A percentile compares a stretch with the other conserved stretches of the same genome.
phyloP scores from a whole-genome alignment of 2,888 invertebrate genomes.

The Sepiola atlantica region DNA sequence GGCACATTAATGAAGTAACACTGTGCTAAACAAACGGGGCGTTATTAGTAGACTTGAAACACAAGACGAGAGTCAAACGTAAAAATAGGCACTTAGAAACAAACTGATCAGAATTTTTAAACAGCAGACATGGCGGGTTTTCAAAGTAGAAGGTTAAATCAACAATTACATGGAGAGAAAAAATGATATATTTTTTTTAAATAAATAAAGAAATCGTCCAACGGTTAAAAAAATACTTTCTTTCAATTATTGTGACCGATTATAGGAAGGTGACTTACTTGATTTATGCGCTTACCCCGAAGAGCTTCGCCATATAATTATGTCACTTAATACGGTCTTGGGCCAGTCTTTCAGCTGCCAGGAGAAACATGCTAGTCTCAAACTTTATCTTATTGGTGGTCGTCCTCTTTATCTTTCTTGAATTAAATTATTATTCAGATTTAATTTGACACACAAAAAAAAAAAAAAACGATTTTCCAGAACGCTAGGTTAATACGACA shows the following conservation, averaged over 20 bases:
- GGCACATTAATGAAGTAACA: constrained; percentile 32
- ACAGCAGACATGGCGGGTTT: not conserved
- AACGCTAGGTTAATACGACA: too few species aligned
- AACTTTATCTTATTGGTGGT: too few species aligned
- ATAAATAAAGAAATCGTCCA: not conserved
- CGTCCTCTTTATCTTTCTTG: too few species aligned
- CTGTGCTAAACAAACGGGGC: not conserved
- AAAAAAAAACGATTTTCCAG: too few species aligned
- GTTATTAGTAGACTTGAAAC: constrained; percentile 14
- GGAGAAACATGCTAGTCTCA: too few species aligned
- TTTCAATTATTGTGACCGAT: not conserved
- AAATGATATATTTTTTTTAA: not conserved
- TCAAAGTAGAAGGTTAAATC: not conserved
- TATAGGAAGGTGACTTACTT: too few species aligned
- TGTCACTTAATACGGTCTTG: too few species aligned
- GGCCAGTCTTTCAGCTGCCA: too few species aligned
- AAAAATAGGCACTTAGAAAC: not conserved
- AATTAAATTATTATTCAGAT: too few species aligned
- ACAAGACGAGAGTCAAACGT: not conserved
- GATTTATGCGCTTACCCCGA: too few species aligned
- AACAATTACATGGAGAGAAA: not conserved
- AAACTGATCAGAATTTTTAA: constrained; percentile 15
- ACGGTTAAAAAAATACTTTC: not conserved
- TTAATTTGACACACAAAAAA: too few species aligned
- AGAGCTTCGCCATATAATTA: too few species aligned